Evolutionary conservation across 2,797 vertebrate species (phyloP), one percentile per base, ranked within the genome.

Genomic region (Centroberyx gerrardi): DNA sequence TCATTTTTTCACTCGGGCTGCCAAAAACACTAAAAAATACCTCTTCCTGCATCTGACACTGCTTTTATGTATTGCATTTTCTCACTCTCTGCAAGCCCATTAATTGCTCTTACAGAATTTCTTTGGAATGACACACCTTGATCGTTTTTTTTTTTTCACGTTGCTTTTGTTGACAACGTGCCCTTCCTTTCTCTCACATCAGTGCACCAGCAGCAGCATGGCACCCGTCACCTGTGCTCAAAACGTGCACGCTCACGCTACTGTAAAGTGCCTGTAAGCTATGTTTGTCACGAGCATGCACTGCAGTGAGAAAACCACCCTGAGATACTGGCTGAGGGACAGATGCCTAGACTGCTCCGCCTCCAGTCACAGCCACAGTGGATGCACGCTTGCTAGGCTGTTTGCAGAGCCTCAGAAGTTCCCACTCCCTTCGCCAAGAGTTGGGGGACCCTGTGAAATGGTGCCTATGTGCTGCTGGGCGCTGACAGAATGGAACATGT

Each of bases 401-500:
- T 80, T 70, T 77, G 81, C 79, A 65, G 56, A 78, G 67, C 53
- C 74, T 76, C 82, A 76, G 46, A 78, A 82, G 85, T 90, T 93
- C 93, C 83, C 80, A 85, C 62, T 90, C 22, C 31, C 73, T n/a
- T 36, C 3, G 85, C 89, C 88, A 81, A 60, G 89, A 83, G 76
- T 82, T 58, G 65, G 84, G 79, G 84, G 84, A 85, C 76, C 77
- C 79, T 91, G 91, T 90, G 91, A 93, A 93, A 85, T 71, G 87
- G 83, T 87, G 82, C 81, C 74, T 88, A 76, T 88, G 87, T 88
- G 90, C 88, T 76, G 84, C 85, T 61, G 66, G 54, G 81, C 74
- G 80, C 82, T 92, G 91, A 91, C 92, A 90, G 90, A 93, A 89
- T 91, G 91, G 93, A 93, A 94, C 92, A 93, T 90, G 92, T 91